Percentiles rank a stretch among this genome's conserved stretches.
phyloP scores from a whole-genome alignment of 2,113 vertebrate genomes.

The Otolemur garnettii region DNA sequence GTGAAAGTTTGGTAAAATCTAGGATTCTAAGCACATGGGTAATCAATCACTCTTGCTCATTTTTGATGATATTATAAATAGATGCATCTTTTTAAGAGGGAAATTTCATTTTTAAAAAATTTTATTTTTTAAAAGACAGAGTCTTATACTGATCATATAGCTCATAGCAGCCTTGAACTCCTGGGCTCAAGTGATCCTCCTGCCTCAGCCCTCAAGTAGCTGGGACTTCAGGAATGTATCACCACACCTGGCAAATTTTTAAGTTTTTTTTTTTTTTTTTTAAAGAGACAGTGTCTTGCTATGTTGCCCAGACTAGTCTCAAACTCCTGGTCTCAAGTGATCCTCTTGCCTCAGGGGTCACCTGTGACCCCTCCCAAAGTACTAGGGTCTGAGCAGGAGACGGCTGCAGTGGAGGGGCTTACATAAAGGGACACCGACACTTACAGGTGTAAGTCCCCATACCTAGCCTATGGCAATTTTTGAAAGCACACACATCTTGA shows the following conservation, averaged over 20 bases:
- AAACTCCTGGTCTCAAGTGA: background rate
- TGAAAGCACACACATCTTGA: background rate
- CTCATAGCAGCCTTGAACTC: background rate
- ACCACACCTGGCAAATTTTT: background rate
- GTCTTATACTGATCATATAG: background rate
- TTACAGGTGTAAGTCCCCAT: too few relatives aligned
- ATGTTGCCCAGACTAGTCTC: background rate
- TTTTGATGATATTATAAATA: background rate
- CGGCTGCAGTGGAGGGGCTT: too few relatives aligned
- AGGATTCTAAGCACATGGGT: background rate
- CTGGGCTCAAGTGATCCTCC: background rate
- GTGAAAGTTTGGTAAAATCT: background rate
- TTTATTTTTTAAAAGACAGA: background rate
- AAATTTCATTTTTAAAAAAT: background rate
- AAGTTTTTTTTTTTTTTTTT: background rate
- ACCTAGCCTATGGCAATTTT: background rate
- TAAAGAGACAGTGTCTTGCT: background rate
- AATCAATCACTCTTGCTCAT: background rate
- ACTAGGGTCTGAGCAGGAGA: too few relatives aligned
- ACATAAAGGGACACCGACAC: too few relatives aligned
- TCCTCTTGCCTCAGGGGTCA: background rate
- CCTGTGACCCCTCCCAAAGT: too few relatives aligned
- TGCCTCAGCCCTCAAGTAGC: background rate
- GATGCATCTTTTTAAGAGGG: background rate
- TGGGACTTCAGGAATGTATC: background rate